Evolutionary conservation across 2,797 vertebrate species (phyloP), one percentile per base, ranked within the genome.

Genomic region (Hyperoplus lanceolatus): DNA sequence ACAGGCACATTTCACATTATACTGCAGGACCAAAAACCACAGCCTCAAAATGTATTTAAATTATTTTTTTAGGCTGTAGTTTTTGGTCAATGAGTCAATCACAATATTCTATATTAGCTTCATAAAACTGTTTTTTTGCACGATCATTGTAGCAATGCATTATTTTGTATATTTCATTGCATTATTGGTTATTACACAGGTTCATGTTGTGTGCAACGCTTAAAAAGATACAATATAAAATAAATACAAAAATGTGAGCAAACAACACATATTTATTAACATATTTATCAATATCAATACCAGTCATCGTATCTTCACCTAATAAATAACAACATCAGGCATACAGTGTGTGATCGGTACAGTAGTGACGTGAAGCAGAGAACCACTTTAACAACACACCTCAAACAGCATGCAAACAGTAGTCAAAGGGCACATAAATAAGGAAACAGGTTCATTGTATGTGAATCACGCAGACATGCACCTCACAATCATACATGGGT

Each of bases 311-410:
- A 51, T 78, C 56, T 60, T 58, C 13, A 62, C 63, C 45, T 75
- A 61, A 84, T 89, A 84, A 90, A 88, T 79, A 89, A 1, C 57
- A 69, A 79, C 41, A 45, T 76, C 51, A 60, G 59, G 43, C 39
- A 58, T 16, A 78, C 77, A 83, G 77, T 57, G 82, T 63, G 38
- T 69, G 62, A 43, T 8, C 18, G 13, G 10, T 46, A 68, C 41
- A 70, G 53, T 53, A 51, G 50, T 41, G 58, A 73, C 48, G 46
- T n/a, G 51, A 45, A 48, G 71, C 59, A 74, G 61, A 43, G 77
- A 84, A 79, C 83, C 85, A 74, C 70, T 81, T 79, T 16, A 80
- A 78, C 76, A 71, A 50, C 50, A 55, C 68, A 81, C 56, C 16
- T 74, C 54, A 70, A 51, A 70, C 62, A 78, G 9, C 77, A 78